Evolutionary conservation across 2,797 vertebrate genomes (phyloP).

Genomic region (Tangara arthus): DNA sequence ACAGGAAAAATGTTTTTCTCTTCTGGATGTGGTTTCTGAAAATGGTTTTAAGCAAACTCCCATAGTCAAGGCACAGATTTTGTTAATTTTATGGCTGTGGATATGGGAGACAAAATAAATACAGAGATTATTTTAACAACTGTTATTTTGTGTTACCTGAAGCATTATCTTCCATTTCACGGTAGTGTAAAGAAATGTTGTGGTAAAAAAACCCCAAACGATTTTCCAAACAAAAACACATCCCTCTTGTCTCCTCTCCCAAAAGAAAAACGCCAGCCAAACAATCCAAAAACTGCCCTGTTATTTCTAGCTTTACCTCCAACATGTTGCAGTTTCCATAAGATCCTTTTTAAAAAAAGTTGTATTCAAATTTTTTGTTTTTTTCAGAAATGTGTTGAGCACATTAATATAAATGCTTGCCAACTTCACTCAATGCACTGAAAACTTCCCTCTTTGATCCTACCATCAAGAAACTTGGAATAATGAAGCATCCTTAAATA

Average conservation of each 20-base stretch:
- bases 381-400: neutral
- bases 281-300: neutral
- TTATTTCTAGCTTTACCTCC: neutral
- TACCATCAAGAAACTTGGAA: neutral
- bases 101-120: neutral
- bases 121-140: neutral
- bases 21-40: neutral
- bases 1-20: neutral
- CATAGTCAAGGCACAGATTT: fast-evolving
- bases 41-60: neutral
- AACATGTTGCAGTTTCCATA: neutral
- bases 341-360: neutral
- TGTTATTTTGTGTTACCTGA: neutral
- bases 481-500: neutral
- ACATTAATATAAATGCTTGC: neutral
- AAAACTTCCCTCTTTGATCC: neutral
- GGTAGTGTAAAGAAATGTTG: neutral
- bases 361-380: neutral
- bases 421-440: neutral
- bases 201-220: fast-evolving
- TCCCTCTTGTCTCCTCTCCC: too few relatives aligned
- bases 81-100: neutral
- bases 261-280: neutral
- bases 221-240: neutral
- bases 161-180: neutral